Conservation (phyloP, 2,888 invertebrate genomes). For the Rhaphigaster nebulosa region DNA sequence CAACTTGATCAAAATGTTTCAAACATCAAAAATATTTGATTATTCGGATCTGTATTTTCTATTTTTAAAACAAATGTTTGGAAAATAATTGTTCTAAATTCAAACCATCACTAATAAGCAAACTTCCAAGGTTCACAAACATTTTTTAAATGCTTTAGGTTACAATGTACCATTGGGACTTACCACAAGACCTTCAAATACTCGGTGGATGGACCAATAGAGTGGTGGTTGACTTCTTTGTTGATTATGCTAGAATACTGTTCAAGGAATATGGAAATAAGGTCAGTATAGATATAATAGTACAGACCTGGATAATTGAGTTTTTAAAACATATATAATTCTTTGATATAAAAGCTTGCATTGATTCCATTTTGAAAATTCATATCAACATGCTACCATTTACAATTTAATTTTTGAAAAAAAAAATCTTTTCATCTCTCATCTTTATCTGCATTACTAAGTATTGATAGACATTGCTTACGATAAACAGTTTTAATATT, state of each 20-base stretch:
- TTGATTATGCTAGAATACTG: conserved; percentile 75
- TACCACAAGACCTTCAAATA: conserved; percentile 77
- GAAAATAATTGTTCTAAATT: neutral
- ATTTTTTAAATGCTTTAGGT: conserved; percentile 67
- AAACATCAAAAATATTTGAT: neutral
- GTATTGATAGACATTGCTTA: neutral
- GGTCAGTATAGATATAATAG: conserved; percentile 68
- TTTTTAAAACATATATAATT: neutral
- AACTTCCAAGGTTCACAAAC: conserved; percentile 62
- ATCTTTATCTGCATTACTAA: neutral
- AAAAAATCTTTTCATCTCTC: neutral
- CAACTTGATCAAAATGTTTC: neutral
- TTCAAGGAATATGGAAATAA: conserved; percentile 76
- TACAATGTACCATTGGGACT: conserved; percentile 81
- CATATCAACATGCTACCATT: neutral
- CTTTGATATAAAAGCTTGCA: no score
- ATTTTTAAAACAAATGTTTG: neutral
- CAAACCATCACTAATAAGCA: neutral
- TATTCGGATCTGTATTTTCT: neutral
- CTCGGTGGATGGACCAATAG: conserved; percentile 76
- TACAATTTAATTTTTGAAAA: neutral
- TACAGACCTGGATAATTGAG: neutral
- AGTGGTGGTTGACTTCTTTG: conserved; percentile 72
- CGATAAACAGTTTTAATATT: neutral
- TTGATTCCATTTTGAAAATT: neutral